These are phyloP conservation scores for Branchellion lobata DNA, from an alignment of 2,888 invertebrate species.

Conservation along the genomic window DNA sequence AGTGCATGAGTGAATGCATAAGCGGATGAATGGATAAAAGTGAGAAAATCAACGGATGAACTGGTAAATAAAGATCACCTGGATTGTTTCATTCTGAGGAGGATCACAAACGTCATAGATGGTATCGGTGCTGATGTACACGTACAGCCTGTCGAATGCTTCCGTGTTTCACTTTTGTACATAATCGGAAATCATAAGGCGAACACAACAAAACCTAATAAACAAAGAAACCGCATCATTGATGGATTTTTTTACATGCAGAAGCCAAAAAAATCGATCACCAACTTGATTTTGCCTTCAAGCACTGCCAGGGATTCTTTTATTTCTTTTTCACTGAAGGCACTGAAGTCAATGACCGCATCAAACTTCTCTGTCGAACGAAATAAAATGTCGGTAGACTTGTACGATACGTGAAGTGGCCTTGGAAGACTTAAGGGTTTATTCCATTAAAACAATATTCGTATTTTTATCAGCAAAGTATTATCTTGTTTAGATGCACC, in stretches of 20 bases:
- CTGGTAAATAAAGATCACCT: constrained; percentile 45
- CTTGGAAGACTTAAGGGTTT: too few species aligned
- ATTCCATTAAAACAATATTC: not conserved
- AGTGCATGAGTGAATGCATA: too few species aligned
- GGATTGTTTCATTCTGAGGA: constrained; percentile 50
- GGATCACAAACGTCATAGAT: constrained; percentile 64
- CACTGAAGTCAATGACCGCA: constrained; percentile 63
- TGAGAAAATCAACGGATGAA: not conserved
- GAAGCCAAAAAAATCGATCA: too few species aligned
- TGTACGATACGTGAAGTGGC: too few species aligned
- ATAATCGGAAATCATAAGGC: too few species aligned
- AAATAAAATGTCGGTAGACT: too few species aligned
- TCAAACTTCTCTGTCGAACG: constrained; percentile 57
- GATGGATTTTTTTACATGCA: too few species aligned
- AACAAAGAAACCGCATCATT: too few species aligned
- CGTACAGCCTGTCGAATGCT: constrained; percentile 57
- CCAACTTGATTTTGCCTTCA: constrained; percentile 54
- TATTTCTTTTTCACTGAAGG: constrained; percentile 61
- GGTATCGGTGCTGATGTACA: constrained; percentile 64
- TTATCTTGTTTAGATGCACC: not conserved
- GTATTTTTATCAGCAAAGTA: not conserved
- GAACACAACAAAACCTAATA: too few species aligned
- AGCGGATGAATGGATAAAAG: too few species aligned
- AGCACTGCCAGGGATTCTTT: constrained; percentile 58
- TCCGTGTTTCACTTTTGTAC: too few species aligned